A percentile compares a stretch with the other conserved stretches of the same genome.
phyloP scores from a whole-genome alignment of 2,113 vertebrate species.

The Raphicerus campestris region DNA sequence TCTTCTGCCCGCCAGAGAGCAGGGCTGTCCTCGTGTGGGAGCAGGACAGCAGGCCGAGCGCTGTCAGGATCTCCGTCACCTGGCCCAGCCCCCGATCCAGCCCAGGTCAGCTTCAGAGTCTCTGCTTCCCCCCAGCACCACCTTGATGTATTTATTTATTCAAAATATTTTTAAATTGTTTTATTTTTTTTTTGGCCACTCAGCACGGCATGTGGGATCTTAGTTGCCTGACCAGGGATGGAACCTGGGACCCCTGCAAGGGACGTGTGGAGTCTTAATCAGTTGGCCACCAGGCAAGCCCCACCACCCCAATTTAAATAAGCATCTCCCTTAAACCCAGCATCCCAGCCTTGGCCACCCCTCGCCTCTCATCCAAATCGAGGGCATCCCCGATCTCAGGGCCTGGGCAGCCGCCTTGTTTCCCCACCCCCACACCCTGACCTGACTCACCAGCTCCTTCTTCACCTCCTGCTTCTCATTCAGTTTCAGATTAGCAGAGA shows the following conservation, averaged over 20 bases:
- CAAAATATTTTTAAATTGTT: neutral
- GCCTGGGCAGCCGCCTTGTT: neutral
- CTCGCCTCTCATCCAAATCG: neutral
- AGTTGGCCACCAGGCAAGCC: neutral
- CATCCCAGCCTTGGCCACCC: neutral
- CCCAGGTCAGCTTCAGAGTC: conserved; percentile 24
- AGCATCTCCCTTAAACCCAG: neutral
- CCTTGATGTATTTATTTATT: neutral
- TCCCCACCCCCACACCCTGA: conserved; percentile 33
- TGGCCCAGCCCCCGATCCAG: conserved; percentile 61
- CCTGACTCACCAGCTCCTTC: conserved; percentile 92
- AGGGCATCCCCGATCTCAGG: neutral
- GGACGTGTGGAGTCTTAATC: neutral
- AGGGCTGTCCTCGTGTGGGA: conserved; percentile 91
- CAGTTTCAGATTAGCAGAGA: conserved; percentile 95
- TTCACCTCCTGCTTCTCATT: conserved; percentile 96
- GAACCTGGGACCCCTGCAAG: neutral
- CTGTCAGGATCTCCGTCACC: conserved; percentile 98
- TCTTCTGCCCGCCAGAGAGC: conserved; percentile 95
- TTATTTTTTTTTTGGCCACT: neutral
- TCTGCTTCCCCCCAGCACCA: neutral
- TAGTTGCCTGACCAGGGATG: neutral
- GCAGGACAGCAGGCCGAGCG: conserved; percentile 93
- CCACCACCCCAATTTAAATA: neutral
- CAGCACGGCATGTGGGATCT: neutral